phyloP scores from a whole-genome alignment of 2,797 vertebrate species.

The Enteromius radiatus region DNA sequence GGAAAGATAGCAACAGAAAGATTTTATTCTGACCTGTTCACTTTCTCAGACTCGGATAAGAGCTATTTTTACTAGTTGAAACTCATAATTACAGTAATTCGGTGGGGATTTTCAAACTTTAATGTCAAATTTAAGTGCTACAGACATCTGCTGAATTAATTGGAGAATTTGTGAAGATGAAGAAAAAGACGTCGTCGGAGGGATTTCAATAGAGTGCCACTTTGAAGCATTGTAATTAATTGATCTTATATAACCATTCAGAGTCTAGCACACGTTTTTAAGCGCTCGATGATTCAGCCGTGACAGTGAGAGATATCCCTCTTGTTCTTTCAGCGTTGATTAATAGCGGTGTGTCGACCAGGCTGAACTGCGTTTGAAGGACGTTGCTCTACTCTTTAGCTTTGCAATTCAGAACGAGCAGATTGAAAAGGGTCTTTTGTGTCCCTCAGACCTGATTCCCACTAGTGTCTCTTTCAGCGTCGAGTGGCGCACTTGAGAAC shows the following conservation, averaged over 20 bases:
- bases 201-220: neutral
- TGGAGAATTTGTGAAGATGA: constrained; percentile 16
- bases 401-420: neutral
- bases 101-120: neutral
- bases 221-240: constrained; percentile 5
- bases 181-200: neutral
- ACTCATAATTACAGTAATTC: neutral
- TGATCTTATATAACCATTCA: constrained; percentile 6
- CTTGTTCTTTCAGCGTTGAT: constrained; percentile 17
- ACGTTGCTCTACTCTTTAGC: constrained; percentile 12
- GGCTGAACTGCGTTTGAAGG: constrained; percentile 22
- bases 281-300: neutral
- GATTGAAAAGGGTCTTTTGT: constrained; percentile 29
- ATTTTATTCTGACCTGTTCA: neutral
- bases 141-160: constrained; percentile 13
- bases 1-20: neutral
- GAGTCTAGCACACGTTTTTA: neutral
- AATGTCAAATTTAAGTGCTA: constrained; percentile 1
- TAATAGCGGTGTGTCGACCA: neutral
- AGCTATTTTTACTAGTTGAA: neutral
- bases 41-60: neutral
- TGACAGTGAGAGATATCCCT: constrained; percentile 30
- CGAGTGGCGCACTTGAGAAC: constrained; percentile 25
- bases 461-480: constrained; percentile 6
- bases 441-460: constrained; percentile 15